Percentiles rank a stretch among this genome's conserved stretches.
Evolutionary conservation across 2,888 invertebrate species (phyloP).

Genomic region (Magallana nippona): DNA sequence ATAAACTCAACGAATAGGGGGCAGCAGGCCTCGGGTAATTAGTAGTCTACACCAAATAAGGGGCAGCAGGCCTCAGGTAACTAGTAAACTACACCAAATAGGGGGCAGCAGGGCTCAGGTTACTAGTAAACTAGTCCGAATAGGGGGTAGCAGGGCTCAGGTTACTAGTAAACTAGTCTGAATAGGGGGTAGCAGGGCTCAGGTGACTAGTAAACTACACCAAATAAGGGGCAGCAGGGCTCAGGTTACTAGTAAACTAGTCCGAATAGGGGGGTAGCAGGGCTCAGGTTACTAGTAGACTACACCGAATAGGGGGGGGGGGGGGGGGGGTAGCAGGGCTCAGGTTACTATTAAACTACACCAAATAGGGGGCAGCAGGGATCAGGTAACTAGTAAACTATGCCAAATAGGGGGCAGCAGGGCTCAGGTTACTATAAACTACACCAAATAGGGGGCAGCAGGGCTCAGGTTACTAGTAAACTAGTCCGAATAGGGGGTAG

Average conservation of each 20-base stretch:
- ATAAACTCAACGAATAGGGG: not conserved
- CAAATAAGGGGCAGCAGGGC: not conserved
- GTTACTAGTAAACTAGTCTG: not conserved
- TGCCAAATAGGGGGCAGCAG: not conserved
- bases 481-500: not conserved
- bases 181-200: not conserved
- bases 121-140: not conserved
- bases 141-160: not conserved
- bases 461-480: not conserved
- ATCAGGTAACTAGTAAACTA: slow-evolving; percentile 1
- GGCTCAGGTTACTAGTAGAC: not conserved
- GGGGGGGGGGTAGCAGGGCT: not conserved
- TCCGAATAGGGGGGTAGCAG: not conserved
- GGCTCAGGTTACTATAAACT: not conserved
- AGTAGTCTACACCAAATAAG: not conserved
- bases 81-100: not conserved
- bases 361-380: slow-evolving; percentile 25
- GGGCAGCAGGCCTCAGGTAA: not conserved
- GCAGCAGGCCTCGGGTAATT: not conserved
- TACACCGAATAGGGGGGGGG: not conserved
- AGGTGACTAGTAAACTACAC: not conserved
- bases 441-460: not conserved
- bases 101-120: not conserved
- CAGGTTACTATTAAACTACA: not conserved
- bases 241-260: not conserved